Evolutionary conservation across 2,888 invertebrate genomes (phyloP).

Genomic region (Cerastis leucographa): DNA sequence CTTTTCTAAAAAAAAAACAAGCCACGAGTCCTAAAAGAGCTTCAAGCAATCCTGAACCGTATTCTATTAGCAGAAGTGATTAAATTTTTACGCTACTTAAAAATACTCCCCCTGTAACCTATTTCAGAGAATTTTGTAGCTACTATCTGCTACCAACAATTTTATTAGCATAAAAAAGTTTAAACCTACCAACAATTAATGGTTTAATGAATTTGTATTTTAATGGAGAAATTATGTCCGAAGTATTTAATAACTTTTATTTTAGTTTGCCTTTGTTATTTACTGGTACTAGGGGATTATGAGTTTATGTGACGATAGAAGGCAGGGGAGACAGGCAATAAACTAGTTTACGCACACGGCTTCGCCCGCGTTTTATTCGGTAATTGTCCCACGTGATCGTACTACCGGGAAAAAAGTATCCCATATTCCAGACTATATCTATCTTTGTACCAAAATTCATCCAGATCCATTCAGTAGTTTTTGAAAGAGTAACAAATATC

Average conservation of each 20-base stretch:
- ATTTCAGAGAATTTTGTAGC: conserved; percentile 58
- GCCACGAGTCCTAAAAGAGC: conserved; percentile 26
- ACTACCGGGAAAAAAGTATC: too few relatives aligned
- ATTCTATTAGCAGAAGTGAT: conserved; percentile 80
- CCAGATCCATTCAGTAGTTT: too few relatives aligned
- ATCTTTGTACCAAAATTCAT: too few relatives aligned
- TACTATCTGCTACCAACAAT: conserved; percentile 68
- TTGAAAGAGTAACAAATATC: too few relatives aligned
- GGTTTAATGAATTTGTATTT: conserved; percentile 79
- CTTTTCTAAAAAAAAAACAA: conserved; percentile 12
- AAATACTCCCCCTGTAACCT: conserved; percentile 73
- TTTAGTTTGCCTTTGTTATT: conserved; percentile 62
- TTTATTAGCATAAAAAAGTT: conserved; percentile 77
- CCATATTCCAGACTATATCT: too few relatives aligned
- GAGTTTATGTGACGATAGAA: conserved; percentile 56
- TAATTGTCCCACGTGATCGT: too few relatives aligned
- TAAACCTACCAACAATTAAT: conserved; percentile 72
- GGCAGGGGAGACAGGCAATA: not conserved
- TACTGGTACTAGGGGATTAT: conserved; percentile 59
- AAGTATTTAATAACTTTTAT: conserved; percentile 71
- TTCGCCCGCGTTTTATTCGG: too few relatives aligned
- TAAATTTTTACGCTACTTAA: conserved; percentile 83
- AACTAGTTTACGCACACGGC: too few relatives aligned
- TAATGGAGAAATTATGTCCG: conserved; percentile 82
- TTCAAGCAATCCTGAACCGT: conserved; percentile 39